Evolutionary conservation across 2,797 vertebrate species (phyloP).

Genomic region (Tokudaia muenninki): DNA sequence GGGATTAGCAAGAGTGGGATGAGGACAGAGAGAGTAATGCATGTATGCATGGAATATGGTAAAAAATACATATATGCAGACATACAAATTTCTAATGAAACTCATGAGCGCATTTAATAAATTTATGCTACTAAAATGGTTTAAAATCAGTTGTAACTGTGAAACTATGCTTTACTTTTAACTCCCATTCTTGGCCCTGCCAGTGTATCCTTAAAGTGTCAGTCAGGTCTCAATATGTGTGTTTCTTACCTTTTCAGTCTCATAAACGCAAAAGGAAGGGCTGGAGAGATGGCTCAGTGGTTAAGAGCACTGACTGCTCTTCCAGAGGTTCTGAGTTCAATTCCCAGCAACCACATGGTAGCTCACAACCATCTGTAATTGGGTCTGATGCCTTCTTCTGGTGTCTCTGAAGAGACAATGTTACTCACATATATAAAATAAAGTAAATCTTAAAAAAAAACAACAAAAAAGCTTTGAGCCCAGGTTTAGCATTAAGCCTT

Average conservation of each 20-base stretch:
- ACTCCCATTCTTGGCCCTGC: not conserved
- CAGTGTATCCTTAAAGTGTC: not conserved
- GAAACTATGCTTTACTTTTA: conserved; percentile 44
- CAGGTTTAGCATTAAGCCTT: not conserved
- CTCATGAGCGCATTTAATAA: not conserved
- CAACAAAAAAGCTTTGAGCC: conserved; percentile 15
- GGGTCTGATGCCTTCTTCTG: too few species aligned
- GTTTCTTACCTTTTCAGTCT: not conserved
- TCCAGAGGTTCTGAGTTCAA: too few species aligned
- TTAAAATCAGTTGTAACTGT: not conserved
- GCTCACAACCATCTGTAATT: too few species aligned
- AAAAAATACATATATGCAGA: not conserved
- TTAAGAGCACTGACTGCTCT: too few species aligned
- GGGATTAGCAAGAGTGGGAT: not conserved
- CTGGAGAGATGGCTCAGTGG: too few species aligned
- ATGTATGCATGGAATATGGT: not conserved
- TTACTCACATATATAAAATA: too few species aligned
- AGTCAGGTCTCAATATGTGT: not conserved
- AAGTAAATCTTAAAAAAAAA: too few species aligned
- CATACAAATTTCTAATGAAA: not conserved
- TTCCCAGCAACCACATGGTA: too few species aligned
- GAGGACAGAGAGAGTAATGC: not conserved
- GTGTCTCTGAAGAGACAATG: too few species aligned
- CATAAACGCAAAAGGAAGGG: conserved; percentile 27
- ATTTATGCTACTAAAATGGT: not conserved